phyloP scores from a whole-genome alignment of 2,113 vertebrate species.

The Daubentonia madagascariensis region DNA sequence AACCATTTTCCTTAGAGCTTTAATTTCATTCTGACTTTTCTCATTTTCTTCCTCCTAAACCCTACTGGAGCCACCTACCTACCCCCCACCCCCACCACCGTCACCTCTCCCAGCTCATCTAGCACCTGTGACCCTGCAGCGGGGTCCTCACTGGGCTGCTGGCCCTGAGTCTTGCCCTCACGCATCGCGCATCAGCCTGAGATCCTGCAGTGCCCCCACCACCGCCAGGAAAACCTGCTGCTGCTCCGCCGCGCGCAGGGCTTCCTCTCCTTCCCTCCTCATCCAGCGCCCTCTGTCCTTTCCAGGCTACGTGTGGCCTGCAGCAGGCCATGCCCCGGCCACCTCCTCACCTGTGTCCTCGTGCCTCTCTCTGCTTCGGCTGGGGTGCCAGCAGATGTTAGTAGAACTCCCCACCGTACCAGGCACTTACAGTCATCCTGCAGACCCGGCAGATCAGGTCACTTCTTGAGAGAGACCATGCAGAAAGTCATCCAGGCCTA shows the following conservation, averaged over 20 bases:
- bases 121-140: background rate
- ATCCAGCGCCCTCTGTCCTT: background rate
- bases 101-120: conserved; percentile 53
- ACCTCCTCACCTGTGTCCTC: background rate
- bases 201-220: background rate
- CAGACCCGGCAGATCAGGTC: background rate
- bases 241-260: no score
- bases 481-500: background rate
- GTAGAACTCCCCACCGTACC: background rate
- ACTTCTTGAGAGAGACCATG: background rate
- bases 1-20: background rate
- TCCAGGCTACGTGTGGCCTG: background rate
- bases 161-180: accelerated
- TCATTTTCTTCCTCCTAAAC: background rate
- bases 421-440: background rate
- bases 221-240: no score
- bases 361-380: background rate
- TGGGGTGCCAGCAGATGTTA: background rate
- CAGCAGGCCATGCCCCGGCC: background rate
- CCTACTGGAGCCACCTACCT: no score
- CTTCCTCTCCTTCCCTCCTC: background rate
- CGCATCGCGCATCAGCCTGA: background rate
- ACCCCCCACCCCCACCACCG: background rate
- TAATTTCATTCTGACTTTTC: background rate
- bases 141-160: background rate